Evolutionary conservation across 23 tunicate species (phyloP).

Genomic region (Ascidia mentula): DNA sequence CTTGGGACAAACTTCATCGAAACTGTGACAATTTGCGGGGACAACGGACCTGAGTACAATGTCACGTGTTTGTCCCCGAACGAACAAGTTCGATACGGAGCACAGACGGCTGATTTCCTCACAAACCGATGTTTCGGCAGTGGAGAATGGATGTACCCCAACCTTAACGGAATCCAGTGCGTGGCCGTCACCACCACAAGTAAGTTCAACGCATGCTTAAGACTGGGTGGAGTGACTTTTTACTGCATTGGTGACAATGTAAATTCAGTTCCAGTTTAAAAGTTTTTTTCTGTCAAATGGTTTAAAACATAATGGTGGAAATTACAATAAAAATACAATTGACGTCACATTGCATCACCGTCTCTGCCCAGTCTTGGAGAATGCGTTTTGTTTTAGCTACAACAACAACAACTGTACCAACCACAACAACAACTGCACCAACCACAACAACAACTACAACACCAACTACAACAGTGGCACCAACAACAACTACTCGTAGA

Average conservation of each 20-base stretch:
- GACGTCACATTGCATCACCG: background rate
- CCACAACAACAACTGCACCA: background rate
- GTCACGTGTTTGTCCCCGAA: background rate
- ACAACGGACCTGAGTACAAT: background rate
- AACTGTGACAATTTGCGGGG: background rate
- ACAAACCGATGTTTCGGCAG: background rate
- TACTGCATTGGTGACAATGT: too few relatives aligned
- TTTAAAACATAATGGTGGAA: background rate
- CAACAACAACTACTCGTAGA: background rate
- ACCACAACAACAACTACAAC: background rate
- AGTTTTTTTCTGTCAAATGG: background rate
- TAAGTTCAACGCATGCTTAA: background rate
- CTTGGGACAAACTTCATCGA: background rate
- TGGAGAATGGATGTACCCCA: background rate
- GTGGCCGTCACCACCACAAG: background rate
- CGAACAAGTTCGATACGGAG: background rate
- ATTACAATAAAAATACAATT: background rate
- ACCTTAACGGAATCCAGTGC: background rate
- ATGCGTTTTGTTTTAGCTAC: conserved; percentile 7
- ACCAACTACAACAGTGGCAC: background rate
- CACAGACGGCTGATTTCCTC: background rate
- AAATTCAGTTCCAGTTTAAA: background rate
- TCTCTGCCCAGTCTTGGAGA: background rate
- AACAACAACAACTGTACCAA: background rate
- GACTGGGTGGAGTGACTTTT: conserved; percentile 6